Percentiles rank a stretch among this genome's conserved stretches.
Evolutionary conservation across 2,113 vertebrate species (phyloP).

Genomic region (Heliornis fulica): DNA sequence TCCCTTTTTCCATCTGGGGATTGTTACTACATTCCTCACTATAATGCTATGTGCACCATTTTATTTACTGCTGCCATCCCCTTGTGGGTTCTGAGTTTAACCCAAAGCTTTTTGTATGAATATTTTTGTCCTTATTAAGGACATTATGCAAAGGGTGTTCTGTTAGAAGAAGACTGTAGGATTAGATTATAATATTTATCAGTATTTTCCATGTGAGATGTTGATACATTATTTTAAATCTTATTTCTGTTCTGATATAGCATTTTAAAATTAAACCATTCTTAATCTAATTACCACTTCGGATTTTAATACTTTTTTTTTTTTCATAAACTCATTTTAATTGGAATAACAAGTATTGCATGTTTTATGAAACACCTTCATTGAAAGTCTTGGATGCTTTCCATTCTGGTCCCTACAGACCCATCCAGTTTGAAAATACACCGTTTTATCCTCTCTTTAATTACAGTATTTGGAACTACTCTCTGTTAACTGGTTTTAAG

Average conservation of each 20-base stretch:
- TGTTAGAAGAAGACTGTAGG: neutral
- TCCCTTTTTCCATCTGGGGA: neutral
- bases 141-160: neutral
- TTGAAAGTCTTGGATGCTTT: constrained; percentile 63
- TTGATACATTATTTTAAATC: neutral
- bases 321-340: constrained; percentile 47
- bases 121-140: neutral
- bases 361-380: constrained; percentile 62
- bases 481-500: constrained; percentile 61
- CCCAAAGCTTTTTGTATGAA: neutral
- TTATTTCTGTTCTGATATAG: neutral
- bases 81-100: neutral
- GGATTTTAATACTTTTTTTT: constrained; percentile 2
- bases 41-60: neutral
- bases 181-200: neutral
- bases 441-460: constrained; percentile 59
- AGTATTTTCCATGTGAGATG: neutral
- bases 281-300: constrained; percentile 20
- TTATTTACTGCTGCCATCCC: neutral
- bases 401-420: constrained; percentile 44
- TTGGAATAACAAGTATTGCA: constrained; percentile 9
- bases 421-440: constrained; percentile 57
- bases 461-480: constrained; percentile 60
- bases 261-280: neutral
- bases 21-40: neutral